Evolutionary conservation across 2,113 vertebrate species (phyloP).

Genomic region (Podiceps cristatus): DNA sequence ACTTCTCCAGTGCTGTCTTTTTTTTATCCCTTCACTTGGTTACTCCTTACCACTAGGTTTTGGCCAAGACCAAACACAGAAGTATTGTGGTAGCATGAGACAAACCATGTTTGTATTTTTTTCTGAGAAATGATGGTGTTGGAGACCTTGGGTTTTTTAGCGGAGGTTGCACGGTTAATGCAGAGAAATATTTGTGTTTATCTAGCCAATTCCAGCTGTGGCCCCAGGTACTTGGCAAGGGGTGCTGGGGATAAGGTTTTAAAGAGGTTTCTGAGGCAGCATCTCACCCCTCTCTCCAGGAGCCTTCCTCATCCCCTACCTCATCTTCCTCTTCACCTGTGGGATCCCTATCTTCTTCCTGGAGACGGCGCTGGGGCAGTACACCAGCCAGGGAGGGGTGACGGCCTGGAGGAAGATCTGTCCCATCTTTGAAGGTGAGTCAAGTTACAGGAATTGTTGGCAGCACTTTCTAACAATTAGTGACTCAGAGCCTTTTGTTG

Average conservation of each 20-base stretch:
- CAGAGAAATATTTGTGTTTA: neutral
- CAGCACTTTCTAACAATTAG: neutral
- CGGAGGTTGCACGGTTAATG: neutral
- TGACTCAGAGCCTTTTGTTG: neutral
- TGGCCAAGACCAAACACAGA: neutral
- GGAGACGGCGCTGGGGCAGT: constrained; percentile 92
- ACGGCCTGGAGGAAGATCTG: constrained; percentile 95
- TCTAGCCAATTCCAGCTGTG: neutral
- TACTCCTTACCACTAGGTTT: neutral
- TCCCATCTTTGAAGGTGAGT: constrained; percentile 90
- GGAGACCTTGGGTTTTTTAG: neutral
- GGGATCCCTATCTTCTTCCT: constrained; percentile 92
- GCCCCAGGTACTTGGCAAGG: neutral
- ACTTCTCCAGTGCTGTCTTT: neutral
- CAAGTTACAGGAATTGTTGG: neutral
- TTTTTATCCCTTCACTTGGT: neutral
- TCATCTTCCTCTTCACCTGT: constrained; percentile 88
- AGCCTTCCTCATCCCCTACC: constrained; percentile 92
- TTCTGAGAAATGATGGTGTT: neutral
- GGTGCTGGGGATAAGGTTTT: neutral
- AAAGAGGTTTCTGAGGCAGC: neutral
- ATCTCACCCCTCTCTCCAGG: constrained; percentile 69
- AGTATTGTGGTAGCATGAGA: neutral
- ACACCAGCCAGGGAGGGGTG: constrained; percentile 89
- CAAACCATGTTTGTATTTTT: neutral